A percentile compares a stretch with the other conserved stretches of the same genome.
Conservation (phyloP, 1,140 invertebrate genomes). For the Charaxes varanes region DNA sequence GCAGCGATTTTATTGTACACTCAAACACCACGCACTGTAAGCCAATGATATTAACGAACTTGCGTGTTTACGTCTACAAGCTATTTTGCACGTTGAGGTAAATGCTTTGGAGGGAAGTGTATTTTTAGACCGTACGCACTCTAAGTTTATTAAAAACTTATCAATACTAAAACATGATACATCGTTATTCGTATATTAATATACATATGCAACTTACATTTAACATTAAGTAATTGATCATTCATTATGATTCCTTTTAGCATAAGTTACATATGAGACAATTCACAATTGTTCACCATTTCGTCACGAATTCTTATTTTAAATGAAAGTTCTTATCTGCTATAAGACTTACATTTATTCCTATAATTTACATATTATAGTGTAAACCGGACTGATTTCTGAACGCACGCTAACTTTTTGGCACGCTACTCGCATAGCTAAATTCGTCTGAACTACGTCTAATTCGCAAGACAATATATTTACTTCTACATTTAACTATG, state of each 20-base stretch:
- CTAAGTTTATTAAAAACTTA: slow-evolving; percentile 13
- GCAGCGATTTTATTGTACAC: too few relatives aligned
- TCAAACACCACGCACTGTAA: too few relatives aligned
- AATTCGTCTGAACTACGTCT: slow-evolving; percentile 37
- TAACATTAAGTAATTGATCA: slow-evolving; percentile 25
- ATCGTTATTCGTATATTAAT: slow-evolving; percentile 14
- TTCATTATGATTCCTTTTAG: slow-evolving; percentile 1
- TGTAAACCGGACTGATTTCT: slow-evolving; percentile 10
- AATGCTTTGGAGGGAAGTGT: too few relatives aligned
- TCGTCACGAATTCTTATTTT: slow-evolving; percentile 3
- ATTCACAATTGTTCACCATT: slow-evolving; percentile 29
- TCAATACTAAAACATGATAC: slow-evolving; percentile 5
- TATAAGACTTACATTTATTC: slow-evolving; percentile 14
- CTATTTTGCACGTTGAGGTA: too few relatives aligned
- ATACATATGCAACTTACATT: slow-evolving; percentile 28
- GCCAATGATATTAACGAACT: too few relatives aligned
- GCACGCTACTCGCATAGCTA: slow-evolving; percentile 54
- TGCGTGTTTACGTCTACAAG: too few relatives aligned
- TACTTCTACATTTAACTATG: slow-evolving; percentile 39
- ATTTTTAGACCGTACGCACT: too few relatives aligned
- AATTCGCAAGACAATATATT: slow-evolving; percentile 22
- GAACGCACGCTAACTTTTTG: slow-evolving; percentile 38
- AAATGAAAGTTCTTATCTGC: slow-evolving; percentile 20
- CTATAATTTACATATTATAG: slow-evolving; percentile 16
- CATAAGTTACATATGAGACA: slow-evolving; percentile 16